Conservation (phyloP, 2,113 vertebrate species). For the Onychostoma macrolepis region DNA sequence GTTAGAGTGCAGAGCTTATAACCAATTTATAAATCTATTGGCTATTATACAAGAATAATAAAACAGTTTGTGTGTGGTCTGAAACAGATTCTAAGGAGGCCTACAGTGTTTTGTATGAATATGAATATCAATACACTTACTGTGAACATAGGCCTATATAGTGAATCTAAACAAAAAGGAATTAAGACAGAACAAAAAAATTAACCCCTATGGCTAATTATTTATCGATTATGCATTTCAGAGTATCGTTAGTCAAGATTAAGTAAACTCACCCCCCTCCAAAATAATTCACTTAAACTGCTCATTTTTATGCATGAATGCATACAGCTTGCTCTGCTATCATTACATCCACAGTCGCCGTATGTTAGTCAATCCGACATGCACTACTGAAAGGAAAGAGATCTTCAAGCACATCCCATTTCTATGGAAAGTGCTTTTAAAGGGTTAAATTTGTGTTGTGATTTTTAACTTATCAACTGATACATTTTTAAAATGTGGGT, state of each 20-base stretch:
- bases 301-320: not conserved
- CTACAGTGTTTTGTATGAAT: not conserved
- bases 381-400: conserved; percentile 1
- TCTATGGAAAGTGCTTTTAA: not conserved
- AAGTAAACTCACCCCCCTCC: not conserved
- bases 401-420: not conserved
- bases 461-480: not conserved
- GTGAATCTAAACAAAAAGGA: not conserved
- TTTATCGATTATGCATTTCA: not conserved
- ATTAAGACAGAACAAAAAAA: not conserved
- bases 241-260: not conserved
- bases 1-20: not conserved
- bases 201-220: not conserved
- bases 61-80: not conserved
- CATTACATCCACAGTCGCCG: not conserved
- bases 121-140: not conserved
- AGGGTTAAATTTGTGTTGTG: not conserved
- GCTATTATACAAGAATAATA: not conserved
- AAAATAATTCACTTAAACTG: conserved; percentile 1
- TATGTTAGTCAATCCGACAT: not conserved
- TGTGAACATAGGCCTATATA: not conserved
- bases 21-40: not conserved
- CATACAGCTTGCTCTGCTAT: conserved; percentile 13
- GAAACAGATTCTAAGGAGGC: not conserved
- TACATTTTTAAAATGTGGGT: not conserved